These are phyloP conservation scores for Drosophila repletoides DNA, from an alignment of 1,140 invertebrate genomes.

Conservation along the genomic window DNA sequence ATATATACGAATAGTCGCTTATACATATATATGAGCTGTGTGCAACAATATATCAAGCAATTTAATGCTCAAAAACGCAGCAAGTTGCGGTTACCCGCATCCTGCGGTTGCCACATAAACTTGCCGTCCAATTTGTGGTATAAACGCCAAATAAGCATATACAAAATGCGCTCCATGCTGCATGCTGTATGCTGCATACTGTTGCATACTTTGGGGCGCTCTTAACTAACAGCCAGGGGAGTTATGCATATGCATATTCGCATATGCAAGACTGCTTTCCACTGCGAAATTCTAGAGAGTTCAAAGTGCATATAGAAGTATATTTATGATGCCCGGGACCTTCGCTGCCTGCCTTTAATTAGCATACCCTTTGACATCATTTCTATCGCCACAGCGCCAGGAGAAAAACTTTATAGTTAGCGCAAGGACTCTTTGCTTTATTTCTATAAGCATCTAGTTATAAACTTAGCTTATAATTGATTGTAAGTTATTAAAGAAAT, in stretches of 20 bases:
- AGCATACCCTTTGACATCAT: slow-evolving; percentile 41
- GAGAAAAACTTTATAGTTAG: too few species aligned
- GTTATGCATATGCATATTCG: slow-evolving; percentile 36
- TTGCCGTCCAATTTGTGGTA: slow-evolving; percentile 63
- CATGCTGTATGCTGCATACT: slow-evolving; percentile 8
- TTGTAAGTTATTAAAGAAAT: too few species aligned
- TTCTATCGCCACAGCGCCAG: too few species aligned
- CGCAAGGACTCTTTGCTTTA: too few species aligned
- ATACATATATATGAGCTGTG: slow-evolving; percentile 8
- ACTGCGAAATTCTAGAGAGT: slow-evolving; percentile 3
- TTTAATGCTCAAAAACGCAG: slow-evolving; percentile 75
- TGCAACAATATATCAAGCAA: slow-evolving; percentile 72
- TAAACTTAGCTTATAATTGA: too few species aligned
- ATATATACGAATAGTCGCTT: neutral
- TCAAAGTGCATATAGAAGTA: slow-evolving; percentile 39
- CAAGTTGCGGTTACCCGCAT: slow-evolving; percentile 49
- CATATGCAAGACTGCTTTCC: slow-evolving; percentile 19
- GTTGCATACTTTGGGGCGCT: slow-evolving; percentile 46
- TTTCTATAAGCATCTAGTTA: too few species aligned
- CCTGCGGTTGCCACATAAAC: slow-evolving; percentile 49
- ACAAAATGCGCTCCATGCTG: slow-evolving; percentile 11
- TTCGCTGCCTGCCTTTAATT: slow-evolving; percentile 49
- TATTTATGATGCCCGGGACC: slow-evolving; percentile 31
- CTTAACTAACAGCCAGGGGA: slow-evolving; percentile 27
- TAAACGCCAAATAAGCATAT: slow-evolving; percentile 71